phyloP scores from a whole-genome alignment of 2,113 vertebrate species.

The Isichthys henryi region DNA sequence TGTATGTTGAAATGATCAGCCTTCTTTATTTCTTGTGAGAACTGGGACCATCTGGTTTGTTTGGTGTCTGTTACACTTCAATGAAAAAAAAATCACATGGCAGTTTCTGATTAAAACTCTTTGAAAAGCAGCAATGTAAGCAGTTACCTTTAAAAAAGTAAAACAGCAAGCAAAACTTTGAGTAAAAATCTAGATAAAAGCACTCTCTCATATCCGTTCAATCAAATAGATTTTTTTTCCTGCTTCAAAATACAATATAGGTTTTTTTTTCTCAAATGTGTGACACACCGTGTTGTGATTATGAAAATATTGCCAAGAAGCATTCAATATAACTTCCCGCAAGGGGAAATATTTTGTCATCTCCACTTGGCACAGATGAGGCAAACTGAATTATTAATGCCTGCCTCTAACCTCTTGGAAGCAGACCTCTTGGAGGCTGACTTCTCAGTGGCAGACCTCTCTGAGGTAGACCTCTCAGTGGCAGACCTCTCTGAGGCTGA shows the following conservation, averaged over 20 bases:
- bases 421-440: too few relatives aligned
- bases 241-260: constrained; percentile 16
- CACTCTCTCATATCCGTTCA: constrained; percentile 18
- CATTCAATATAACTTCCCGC: constrained; percentile 5
- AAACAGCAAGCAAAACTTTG: not conserved
- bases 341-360: constrained; percentile 36
- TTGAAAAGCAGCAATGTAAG: constrained; percentile 9
- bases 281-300: not conserved
- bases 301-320: not conserved
- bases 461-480: not conserved
- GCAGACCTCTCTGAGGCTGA: too few relatives aligned
- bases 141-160: constrained; percentile 7
- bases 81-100: not conserved
- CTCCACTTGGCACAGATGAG: constrained; percentile 21
- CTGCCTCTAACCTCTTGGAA: not conserved
- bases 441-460: too few relatives aligned
- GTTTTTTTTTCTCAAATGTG: not conserved
- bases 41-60: not conserved
- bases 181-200: not conserved
- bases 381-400: constrained; percentile 48
- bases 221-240: constrained; percentile 18
- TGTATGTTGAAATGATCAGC: not conserved
- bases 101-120: constrained; percentile 36
- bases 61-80: constrained; percentile 17
- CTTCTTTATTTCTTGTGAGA: not conserved